Conservation (phyloP, 2,113 vertebrate genomes). For the Brienomyrus longianalis region DNA sequence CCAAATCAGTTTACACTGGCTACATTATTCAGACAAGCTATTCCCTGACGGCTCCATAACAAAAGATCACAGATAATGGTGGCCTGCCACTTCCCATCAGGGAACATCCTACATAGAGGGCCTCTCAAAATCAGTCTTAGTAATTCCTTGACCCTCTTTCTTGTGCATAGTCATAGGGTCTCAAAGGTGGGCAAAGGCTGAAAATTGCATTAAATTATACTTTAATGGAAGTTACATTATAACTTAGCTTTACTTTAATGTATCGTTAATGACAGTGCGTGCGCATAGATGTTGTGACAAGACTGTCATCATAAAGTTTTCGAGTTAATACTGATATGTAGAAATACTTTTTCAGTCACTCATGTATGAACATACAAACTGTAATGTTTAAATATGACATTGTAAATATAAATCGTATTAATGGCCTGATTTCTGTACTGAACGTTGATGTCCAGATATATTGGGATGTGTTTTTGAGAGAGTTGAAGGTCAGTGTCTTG, state of each 20-base stretch:
- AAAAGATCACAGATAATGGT: conserved; percentile 33
- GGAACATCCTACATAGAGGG: conserved; percentile 23
- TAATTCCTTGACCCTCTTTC: conserved; percentile 17
- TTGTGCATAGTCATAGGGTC: neutral
- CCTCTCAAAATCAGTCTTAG: neutral
- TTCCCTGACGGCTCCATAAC: conserved; percentile 31
- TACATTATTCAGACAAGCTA: conserved; percentile 8
- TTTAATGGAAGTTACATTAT: conserved; percentile 12
- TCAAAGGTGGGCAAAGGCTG: neutral
- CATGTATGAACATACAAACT: neutral
- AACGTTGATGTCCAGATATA: neutral
- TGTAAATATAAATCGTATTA: neutral
- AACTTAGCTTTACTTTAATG: neutral
- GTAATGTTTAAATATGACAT: neutral
- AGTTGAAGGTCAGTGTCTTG: neutral
- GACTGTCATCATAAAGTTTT: neutral
- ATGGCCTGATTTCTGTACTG: neutral
- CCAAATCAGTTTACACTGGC: neutral
- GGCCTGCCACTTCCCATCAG: conserved; percentile 23
- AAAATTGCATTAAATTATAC: neutral
- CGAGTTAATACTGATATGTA: neutral
- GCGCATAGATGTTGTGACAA: neutral
- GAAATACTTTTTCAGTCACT: neutral
- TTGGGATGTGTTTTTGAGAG: neutral
- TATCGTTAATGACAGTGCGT: neutral